Evolutionary conservation across 2,797 vertebrate species (phyloP), one percentile per base, ranked within the genome.

Genomic region (Phyllotis vaccarum): DNA sequence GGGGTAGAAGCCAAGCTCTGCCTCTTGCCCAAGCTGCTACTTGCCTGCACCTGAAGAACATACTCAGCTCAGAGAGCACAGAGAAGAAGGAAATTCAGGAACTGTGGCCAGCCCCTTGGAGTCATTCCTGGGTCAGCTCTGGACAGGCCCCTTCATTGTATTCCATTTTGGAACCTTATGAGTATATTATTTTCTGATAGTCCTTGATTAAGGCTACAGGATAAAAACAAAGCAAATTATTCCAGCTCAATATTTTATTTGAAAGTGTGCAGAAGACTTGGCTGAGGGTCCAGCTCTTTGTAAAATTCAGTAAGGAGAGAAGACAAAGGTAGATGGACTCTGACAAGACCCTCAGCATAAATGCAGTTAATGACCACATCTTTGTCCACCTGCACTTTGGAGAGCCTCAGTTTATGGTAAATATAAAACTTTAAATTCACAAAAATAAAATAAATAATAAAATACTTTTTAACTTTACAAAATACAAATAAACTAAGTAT

Each of bases 151-250:
- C 49, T 16, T 31, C 11, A n/a, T 22, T 27, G 4, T 49, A 11
- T 54, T 37, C n/a, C 19, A 13, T 78, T 91, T 52, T 43, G 16
- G 85, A 81, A 43, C 11, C 46, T 34, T 0, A 1, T 22, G 2
- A 70, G 29, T 37, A 60, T 17, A 72, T 8, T 49, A 5, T 56
- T 88, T 76, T 54, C 21, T 7, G 13, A 10, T 22, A 81, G 29
- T 11, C 19, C 9, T 24, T 5, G 31, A 82, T 54, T 70, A 72
- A 54, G 60, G 37, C 1, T 76, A 68, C 11, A 46, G 40, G 40
- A 46, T 70, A 86, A 92, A 86, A 94, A 52, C 1, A 60, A 87
- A 31, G 7, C 29, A 75, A 81, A 81, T n/a, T 31, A 54, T 62
- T 14, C 0, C 29, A 89, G 66, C 16, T 52, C 40, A 22, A 37